Base-by-base conservation (phyloP, 2,888 invertebrate species). In the Parelbella ahira region DNA sequence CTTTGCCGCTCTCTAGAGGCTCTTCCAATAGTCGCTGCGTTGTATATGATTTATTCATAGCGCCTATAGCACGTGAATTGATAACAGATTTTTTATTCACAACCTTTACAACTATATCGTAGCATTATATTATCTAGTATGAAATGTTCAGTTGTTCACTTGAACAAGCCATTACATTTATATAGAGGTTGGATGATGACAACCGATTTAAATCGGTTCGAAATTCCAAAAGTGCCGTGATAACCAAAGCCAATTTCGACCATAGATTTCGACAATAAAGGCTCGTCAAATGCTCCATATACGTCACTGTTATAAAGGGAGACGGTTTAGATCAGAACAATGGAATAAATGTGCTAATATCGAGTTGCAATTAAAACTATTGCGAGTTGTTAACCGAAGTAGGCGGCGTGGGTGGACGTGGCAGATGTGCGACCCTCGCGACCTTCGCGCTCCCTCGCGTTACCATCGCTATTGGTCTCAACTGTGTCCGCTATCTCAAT, bases 41-140 rank as follows among this genome's bases (percentile, higher is more conserved):
- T n/a, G n/a, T n/a, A 77, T 78, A 82, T 84, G 77, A 84, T 86
- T 84, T 83, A 84, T 84, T 84, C 80, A 82, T 77, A 82, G 76
- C 79, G 76, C 80, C 83, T 80, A 69, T 75, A 76, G 74, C 78
- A 78, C 77, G 81, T 79, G 82, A 82, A 77, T 77, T 68, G 68
- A 52, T 55, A 50, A 56, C 55, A 49, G 50, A 53, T 56, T 53
- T 54, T 54, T 51, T 51, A 24, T 34, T 24, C 23, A 34, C 10
- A 34, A 15, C n/a, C n/a, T n/a, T n/a, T n/a, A n/a, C n/a, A n/a
- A n/a, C n/a, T n/a, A n/a, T n/a, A n/a, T n/a, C n/a, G n/a, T n/a
- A n/a, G n/a, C n/a, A n/a, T n/a, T n/a, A n/a, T n/a, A n/a, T n/a
- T n/a, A n/a, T n/a, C n/a, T n/a, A n/a, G n/a, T n/a, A n/a, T n/a